Percentiles rank a stretch among this genome's conserved stretches.
Evolutionary conservation across 1,140 invertebrate genomes (phyloP).

Genomic region (Pseudachorutes palmiensis): DNA sequence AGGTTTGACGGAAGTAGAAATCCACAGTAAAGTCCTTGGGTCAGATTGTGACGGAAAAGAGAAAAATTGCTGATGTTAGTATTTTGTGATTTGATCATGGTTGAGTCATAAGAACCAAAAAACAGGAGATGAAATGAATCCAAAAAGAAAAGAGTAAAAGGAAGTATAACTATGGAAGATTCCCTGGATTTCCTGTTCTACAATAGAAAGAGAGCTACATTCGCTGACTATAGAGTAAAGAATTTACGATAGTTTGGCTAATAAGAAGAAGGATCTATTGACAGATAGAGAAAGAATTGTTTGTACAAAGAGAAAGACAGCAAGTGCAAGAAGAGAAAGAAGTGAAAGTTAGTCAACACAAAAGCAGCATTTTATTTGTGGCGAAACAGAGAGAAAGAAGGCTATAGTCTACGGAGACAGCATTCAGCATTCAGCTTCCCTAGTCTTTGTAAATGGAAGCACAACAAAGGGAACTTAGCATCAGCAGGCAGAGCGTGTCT

Average conservation of each 20-base stretch:
- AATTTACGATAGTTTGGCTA: not conserved
- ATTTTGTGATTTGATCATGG: not conserved
- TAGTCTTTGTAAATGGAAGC: too few species aligned
- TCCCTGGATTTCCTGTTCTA: conserved; percentile 10
- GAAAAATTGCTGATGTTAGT: conserved; percentile 2
- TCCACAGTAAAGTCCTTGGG: conserved; percentile 94
- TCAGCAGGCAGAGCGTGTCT: too few species aligned
- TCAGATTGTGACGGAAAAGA: conserved; percentile 37
- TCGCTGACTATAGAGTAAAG: not conserved
- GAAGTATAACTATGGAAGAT: not conserved
- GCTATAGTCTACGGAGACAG: conserved; percentile 4
- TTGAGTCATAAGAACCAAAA: not conserved
- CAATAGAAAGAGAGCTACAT: conserved; percentile 3
- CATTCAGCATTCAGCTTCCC: conserved; percentile 10
- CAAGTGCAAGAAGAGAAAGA: conserved; percentile 28
- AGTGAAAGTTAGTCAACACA: conserved; percentile 19
- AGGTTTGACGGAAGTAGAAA: conserved; percentile 98
- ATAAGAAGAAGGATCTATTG: conserved; percentile 5
- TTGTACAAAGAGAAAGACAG: conserved; percentile 26
- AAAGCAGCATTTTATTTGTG: not conserved
- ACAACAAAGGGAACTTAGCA: too few species aligned
- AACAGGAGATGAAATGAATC: not conserved
- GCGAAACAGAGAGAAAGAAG: conserved; percentile 1
- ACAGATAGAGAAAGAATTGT: conserved; percentile 13
- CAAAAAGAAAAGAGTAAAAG: not conserved